These are phyloP conservation scores for Palaemon carinicauda DNA, from an alignment of 1,140 invertebrate genomes.

Conservation along the genomic window DNA sequence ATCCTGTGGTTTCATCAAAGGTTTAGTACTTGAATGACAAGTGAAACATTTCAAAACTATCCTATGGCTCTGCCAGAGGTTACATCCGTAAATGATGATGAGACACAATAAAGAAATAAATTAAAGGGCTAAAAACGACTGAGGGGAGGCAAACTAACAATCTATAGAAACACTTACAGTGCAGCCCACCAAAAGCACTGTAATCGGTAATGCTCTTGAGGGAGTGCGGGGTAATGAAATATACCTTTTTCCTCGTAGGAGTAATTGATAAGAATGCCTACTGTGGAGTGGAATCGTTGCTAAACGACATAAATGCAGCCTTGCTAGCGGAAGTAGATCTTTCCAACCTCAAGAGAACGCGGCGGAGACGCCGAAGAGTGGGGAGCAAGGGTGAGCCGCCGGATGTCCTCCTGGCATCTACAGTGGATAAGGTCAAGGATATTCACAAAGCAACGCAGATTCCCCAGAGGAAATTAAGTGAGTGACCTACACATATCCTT, in stretches of 20 bases:
- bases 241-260: slow-evolving; percentile 28
- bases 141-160: too few species aligned
- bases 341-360: slow-evolving; percentile 38
- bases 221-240: too few species aligned
- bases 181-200: too few species aligned
- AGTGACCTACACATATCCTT: background rate
- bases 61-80: too few species aligned
- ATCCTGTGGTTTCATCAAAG: too few species aligned
- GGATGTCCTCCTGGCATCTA: slow-evolving; percentile 29
- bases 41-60: too few species aligned
- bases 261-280: slow-evolving; percentile 58
- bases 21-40: too few species aligned
- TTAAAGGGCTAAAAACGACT: too few species aligned
- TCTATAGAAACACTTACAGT: too few species aligned
- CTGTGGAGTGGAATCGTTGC: slow-evolving; percentile 50
- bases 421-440: slow-evolving; percentile 46
- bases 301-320: slow-evolving; percentile 53
- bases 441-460: slow-evolving; percentile 48
- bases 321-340: slow-evolving; percentile 49
- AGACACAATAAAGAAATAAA: too few species aligned
- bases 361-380: slow-evolving; percentile 40
- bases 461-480: slow-evolving; percentile 41
- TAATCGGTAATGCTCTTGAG: too few species aligned
- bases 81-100: too few species aligned
- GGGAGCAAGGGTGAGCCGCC: slow-evolving; percentile 50